Evolutionary conservation across 2,113 vertebrate species (phyloP), one percentile per base, ranked within the genome.

Genomic region (Cygnus buccinator): DNA sequence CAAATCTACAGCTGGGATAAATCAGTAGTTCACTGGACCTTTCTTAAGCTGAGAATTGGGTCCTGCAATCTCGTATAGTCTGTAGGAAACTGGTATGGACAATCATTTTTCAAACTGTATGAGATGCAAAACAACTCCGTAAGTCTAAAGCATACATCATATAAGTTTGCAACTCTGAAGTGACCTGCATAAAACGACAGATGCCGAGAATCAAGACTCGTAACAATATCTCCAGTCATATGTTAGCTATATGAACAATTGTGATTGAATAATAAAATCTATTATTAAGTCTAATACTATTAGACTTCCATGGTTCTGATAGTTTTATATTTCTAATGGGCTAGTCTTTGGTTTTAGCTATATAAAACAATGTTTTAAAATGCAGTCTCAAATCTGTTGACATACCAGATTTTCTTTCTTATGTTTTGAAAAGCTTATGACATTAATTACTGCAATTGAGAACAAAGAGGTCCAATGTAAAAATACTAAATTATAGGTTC

Each of bases 1-100:
- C 14, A 62, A 1, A 75, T 63, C 86, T 84, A 19, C 94, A 96
- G 90, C 91, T 95, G 92, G 67, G 75, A 59, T 55, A 84, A 68
- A 94, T 96, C 72, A 48, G 48, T 5, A 37, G 44, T 46, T 95
- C 70, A 7, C 39, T 76, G 86, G 90, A 84, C 88, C 39, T 95
- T 90, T 58, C 17, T 1, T 15, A 41, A 70, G 72, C 85, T 84
- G 73, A 84, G 65, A 90, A 44, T 7, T 52, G 80, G 86, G 76
- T 92, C 92, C 71, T 75, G 66, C 35, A 37, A 1, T 68, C 61
- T 59, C 21, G 2, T 31, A 5, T 35, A n/a, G 15, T 21, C 78
- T 70, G 52, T 37, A 50, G 33, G 26, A 72, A 76, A 29, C 43
- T 31, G 63, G 31, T 68, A 12, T 3, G 11, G 61, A 39, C 70